Conservation (phyloP, 2,888 invertebrate genomes). For the Heteropelma amictum region DNA sequence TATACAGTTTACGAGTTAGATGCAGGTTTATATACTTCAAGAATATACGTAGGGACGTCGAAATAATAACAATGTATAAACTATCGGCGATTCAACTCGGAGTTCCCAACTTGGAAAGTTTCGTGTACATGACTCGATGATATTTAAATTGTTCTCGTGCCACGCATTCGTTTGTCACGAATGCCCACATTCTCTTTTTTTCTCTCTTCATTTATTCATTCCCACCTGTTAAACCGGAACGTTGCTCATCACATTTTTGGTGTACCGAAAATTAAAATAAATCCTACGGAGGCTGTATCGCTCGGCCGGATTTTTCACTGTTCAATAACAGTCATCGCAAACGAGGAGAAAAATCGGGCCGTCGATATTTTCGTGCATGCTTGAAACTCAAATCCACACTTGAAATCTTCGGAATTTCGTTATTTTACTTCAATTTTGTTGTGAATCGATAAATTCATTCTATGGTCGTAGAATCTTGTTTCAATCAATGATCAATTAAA, state of each 20-base stretch:
- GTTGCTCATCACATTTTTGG: not conserved
- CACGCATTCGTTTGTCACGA: conserved; percentile 7
- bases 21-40: not conserved
- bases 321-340: not conserved
- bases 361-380: not conserved
- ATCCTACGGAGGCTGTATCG: not conserved
- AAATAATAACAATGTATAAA: conserved; percentile 29
- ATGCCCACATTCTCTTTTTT: conserved; percentile 33
- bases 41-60: not conserved
- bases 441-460: not conserved
- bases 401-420: too few relatives aligned
- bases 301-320: not conserved
- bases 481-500: not conserved
- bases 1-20: not conserved
- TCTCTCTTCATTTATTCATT: conserved; percentile 8
- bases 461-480: not conserved
- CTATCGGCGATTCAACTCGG: conserved; percentile 9
- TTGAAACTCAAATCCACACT: too few relatives aligned
- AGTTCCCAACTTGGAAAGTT: conserved; percentile 34
- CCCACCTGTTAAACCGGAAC: not conserved
- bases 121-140: conserved; percentile 8
- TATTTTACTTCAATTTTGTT: not conserved
- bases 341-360: not conserved
- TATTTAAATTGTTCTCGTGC: conserved; percentile 27
- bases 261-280: not conserved